Evolutionary conservation across 2,888 invertebrate species (phyloP).

Genomic region (Cephus nigrinus): DNA sequence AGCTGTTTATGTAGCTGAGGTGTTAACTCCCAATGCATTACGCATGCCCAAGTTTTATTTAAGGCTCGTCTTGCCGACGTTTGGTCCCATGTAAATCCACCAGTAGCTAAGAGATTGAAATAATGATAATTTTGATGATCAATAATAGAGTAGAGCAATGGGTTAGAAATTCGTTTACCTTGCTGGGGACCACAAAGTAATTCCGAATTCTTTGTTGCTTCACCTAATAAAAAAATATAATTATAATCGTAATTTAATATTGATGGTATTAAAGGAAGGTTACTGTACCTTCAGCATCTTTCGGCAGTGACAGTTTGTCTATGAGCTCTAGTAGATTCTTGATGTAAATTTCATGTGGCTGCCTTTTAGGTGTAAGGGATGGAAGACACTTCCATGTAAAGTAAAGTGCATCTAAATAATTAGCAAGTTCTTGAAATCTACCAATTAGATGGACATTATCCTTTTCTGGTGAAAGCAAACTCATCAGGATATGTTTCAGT

Average conservation of each 20-base stretch:
- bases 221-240: not conserved
- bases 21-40: constrained; percentile 80
- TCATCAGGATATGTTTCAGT: constrained; percentile 75
- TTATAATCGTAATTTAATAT: not conserved
- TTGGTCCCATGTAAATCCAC: constrained; percentile 72
- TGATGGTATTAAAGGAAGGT: not conserved
- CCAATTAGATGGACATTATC: constrained; percentile 73
- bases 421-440: constrained; percentile 80
- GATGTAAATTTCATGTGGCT: constrained; percentile 70
- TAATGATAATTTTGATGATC: not conserved
- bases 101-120: not conserved
- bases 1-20: constrained; percentile 79
- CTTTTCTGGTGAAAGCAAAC: constrained; percentile 73
- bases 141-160: not conserved
- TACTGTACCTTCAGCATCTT: constrained; percentile 64
- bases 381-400: constrained; percentile 76
- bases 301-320: constrained; percentile 70
- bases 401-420: constrained; percentile 81
- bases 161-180: constrained; percentile 33
- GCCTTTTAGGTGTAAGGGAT: constrained; percentile 70
- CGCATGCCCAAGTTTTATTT: constrained; percentile 81
- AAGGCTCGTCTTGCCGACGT: constrained; percentile 69
- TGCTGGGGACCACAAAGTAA: constrained; percentile 52
- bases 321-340: constrained; percentile 75
- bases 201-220: constrained; percentile 19